Evolutionary conservation across 2,888 invertebrate species (phyloP), one percentile per base, ranked within the genome.

Genomic region (Gibbula magus): DNA sequence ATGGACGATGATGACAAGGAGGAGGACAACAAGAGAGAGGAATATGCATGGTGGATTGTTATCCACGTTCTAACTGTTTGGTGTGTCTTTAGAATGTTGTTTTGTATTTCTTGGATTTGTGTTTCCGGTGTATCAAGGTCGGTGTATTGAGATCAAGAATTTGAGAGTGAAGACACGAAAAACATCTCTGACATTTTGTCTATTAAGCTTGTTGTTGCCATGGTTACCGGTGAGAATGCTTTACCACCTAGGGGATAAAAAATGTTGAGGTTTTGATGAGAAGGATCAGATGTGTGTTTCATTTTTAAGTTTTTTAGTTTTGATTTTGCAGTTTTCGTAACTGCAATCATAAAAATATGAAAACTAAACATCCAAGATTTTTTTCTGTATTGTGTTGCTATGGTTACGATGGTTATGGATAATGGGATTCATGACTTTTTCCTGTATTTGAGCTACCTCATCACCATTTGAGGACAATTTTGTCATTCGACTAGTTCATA

Each of bases 81-180:
- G 61, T 61, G 61, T 61, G 61, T 29, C 61, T 29, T 56, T 61
- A 61, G 61, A 61, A 61, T 29, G 25, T 61, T 61, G 61, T 61
- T 22, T 61, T 22, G 22, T 25, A 61, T 61, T 61, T 61, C 61
- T 29, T 61, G 61, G 29, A 61, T 61, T 61, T 61, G 61, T 61
- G 61, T 25, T 61, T 61, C 61, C 61, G 61, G 61, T 61, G 61
- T 61, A 45, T 10, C 45, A 8, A n/a, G 45, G 13, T 45, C 45
- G 45, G 45, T 45, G 45, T 13, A 45, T 45, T 45, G 45, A 45
- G 45, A 45, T 45, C 45, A 45, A 45, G 45, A 45, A n/a, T 29
- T 61, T 61, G 61, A 29, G 13, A 29, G 18, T 29, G 25, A 29
- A 61, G 61, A 61, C 16, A 25, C 25, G 29, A 61, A 25, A 61